Base-by-base conservation (phyloP, 1,140 invertebrate genomes). In the Probaryconus sp. region DNA sequence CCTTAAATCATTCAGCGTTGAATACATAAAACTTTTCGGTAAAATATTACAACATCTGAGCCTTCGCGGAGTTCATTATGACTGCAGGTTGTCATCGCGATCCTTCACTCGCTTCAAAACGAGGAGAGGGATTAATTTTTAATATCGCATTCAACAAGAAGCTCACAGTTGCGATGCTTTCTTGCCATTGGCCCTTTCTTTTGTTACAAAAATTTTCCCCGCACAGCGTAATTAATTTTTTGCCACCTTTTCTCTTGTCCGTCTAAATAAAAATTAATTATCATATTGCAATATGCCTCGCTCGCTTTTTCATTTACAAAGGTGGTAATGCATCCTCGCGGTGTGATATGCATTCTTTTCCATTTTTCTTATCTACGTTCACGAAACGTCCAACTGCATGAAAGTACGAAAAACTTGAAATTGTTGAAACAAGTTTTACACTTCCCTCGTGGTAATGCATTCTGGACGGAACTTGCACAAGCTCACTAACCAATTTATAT, bases 261-360 rank as follows among this genome's bases (percentile, higher is more conserved):
- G 40, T 60, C 42, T 47, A 58, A 42, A 18, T 60, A 78, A 79
- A 81, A 77, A 82, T 83, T 82, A 80, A 79, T 83, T 81, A 83
- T 61, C 73, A 77, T 79, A 75, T 81, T 78, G 64, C 53, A 73
- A 78, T 76, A 76, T 65, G 60, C 38, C 31, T 45, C 26, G 30
- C 28, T 60, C 45, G 37, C 45, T 5, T 14, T 13, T 26, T 35
- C 60, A 31, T 9, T 3, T 53, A 26, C 38, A 21, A 38, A 56
- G 43, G 47, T 9, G 18, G 38, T 37, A 33, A 31, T 43, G 21
- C 6, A n/a, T n/a, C 37, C 38, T 37, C 37, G 3, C 18, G 31
- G 30, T 38, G 21, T 20, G 24, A 65, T 55, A 55, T 47, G 10
- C 38, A n/a, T n/a, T n/a, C n/a, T 5, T 4, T 31, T 5, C 2